Evolutionary conservation across 1,140 invertebrate species (phyloP).

Genomic region (Drosophila willistoni): DNA sequence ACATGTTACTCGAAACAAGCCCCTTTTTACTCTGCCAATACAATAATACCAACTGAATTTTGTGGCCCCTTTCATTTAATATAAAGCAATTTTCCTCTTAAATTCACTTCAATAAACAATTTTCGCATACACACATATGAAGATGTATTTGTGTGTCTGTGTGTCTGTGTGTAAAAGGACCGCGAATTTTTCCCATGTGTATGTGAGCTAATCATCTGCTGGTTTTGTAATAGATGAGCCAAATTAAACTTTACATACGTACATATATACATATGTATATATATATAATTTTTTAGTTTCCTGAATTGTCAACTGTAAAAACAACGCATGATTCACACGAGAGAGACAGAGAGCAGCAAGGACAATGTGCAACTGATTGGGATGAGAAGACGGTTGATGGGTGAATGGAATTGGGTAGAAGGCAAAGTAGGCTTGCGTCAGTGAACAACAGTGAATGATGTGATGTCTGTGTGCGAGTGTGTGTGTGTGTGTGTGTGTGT

Average conservation of each 20-base stretch:
- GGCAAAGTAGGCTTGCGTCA: constrained; percentile 43
- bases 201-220: constrained; percentile 20
- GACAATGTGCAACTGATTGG: not conserved
- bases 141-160: constrained; percentile 11
- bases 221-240: constrained; percentile 9
- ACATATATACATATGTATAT: not conserved
- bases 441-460: constrained; percentile 21
- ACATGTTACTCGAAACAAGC: not conserved
- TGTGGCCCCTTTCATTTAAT: constrained; percentile 63
- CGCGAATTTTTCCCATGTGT: not conserved
- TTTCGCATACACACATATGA: constrained; percentile 38
- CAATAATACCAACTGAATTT: constrained; percentile 13
- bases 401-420: constrained; percentile 13
- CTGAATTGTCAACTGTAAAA: constrained; percentile 62
- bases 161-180: not conserved
- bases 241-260: constrained; percentile 9
- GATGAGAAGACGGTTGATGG: not conserved
- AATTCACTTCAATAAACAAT: constrained; percentile 80
- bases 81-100: constrained; percentile 79
- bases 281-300: constrained; percentile 5
- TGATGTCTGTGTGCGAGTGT: not conserved
- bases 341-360: not conserved
- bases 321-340: constrained; percentile 54
- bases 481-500: not conserved
- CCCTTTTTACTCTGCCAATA: constrained; percentile 10